These are phyloP conservation scores for Drosophila arizonae DNA, from an alignment of 1,140 invertebrate genomes.

Conservation along the genomic window DNA sequence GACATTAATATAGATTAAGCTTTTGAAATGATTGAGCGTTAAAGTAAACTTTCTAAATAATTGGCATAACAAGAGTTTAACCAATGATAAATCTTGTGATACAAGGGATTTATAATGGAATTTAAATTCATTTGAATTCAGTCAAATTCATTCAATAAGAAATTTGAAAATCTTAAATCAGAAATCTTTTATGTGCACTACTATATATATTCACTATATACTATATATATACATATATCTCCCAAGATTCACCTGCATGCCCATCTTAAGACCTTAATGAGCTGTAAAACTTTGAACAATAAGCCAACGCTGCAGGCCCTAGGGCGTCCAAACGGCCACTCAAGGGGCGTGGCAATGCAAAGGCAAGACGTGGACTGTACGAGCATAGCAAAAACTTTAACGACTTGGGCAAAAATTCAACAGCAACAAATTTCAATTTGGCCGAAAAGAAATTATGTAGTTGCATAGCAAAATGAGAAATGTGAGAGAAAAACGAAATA, in stretches of 20 bases:
- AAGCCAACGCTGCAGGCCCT: background rate
- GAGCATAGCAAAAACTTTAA: conserved; percentile 15
- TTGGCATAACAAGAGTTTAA: background rate
- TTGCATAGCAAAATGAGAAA: background rate
- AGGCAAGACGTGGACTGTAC: background rate
- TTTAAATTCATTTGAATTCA: background rate
- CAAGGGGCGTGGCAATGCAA: background rate
- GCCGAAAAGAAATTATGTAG: conserved; percentile 11
- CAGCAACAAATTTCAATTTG: conserved; percentile 18
- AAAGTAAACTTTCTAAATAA: conserved; percentile 4
- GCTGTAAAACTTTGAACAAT: conserved; percentile 35
- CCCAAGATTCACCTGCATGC: background rate
- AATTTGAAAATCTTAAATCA: no score
- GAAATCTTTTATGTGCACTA: no score
- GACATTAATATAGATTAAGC: conserved; percentile 9
- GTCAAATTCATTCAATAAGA: no score
- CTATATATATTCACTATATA: no score
- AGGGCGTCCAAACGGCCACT: background rate
- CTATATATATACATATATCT: no score
- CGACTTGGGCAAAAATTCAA: conserved; percentile 21
- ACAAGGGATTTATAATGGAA: background rate
- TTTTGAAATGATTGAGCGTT: background rate
- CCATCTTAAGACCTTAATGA: conserved; percentile 53
- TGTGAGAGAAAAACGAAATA: background rate
- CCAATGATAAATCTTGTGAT: background rate